Evolutionary conservation across 2,888 invertebrate species (phyloP), one percentile per base, ranked within the genome.

Genomic region (Stictocephala bisonia): DNA sequence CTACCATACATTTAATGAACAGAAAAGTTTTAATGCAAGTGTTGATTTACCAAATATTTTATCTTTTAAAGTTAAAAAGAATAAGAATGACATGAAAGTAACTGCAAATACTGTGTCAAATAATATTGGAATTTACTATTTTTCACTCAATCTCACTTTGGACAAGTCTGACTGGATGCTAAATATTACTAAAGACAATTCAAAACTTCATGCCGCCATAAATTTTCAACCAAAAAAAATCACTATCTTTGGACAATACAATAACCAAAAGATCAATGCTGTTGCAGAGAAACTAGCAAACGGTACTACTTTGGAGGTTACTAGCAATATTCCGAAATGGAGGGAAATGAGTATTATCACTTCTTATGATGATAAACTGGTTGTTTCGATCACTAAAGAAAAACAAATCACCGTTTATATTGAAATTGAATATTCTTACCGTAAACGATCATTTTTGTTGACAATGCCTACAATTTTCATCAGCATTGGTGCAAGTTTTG

Each of bases 291-390:
- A n/a, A n/a, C n/a, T n/a, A n/a, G 27, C 9, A 15, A 53, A 24
- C 13, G 53, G 53, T 53, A 7, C 41, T 11, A 64, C n/a, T 20
- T 40, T 64, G 41, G 24, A 64, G 9, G 11, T 64, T 3, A 40
- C 2, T 11, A 41, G 64, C 20, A 64, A 64, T 15, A 24, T 64
- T 41, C 64, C 41, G 22, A 3, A 64, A 24, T 41, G 64, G 64
- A 41, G 6, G 6, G 41, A 64, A 41, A 1, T 41, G 1, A 64
- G 22, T 26, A n/a, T 40, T 3, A 3, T 41, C 15, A 20, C 15
- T 6, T 44, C n/a, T n/a, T n/a, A n/a, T n/a, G n/a, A n/a, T n/a
- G n/a, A 44, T 44, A 44, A 44, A 15, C 7, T 44, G 15, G 15
- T 44, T 44, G 15, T n/a, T n/a, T n/a, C 9, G 15, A n/a, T 9